Percentiles rank a stretch among this genome's conserved stretches.
phyloP scores from a whole-genome alignment of 2,888 invertebrate species.

The Pachycephus smyrnensis region DNA sequence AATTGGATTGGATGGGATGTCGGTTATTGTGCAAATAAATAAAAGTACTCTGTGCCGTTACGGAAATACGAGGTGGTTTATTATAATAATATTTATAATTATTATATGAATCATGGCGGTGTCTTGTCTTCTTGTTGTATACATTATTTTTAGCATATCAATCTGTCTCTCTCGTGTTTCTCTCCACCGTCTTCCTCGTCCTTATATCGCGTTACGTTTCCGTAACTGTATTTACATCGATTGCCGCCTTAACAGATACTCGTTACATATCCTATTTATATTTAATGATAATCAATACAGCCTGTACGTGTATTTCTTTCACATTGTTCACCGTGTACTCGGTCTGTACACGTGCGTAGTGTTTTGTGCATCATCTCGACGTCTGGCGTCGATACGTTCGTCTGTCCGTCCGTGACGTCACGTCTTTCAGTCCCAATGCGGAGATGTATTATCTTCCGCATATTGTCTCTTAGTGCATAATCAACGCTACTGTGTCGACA shows the following conservation, averaged over 20 bases:
- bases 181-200: slow-evolving; percentile 16
- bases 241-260: slow-evolving; percentile 55
- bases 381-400: neutral
- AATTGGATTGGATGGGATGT: neutral
- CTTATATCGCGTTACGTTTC: slow-evolving; percentile 26
- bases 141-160: slow-evolving; percentile 25
- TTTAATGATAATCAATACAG: slow-evolving; percentile 53
- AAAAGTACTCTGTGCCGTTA: slow-evolving; percentile 33
- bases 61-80: slow-evolving; percentile 67
- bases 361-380: neutral
- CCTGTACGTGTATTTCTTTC: slow-evolving; percentile 12
- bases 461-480: neutral
- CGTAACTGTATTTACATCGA: slow-evolving; percentile 60
- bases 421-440: neutral
- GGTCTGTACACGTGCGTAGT: neutral
- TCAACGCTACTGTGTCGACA: neutral
- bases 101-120: slow-evolving; percentile 56
- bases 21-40: neutral
- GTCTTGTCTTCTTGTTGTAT: slow-evolving; percentile 36
- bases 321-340: slow-evolving; percentile 1
- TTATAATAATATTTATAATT: slow-evolving; percentile 66
- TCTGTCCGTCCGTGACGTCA: neutral
- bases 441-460: neutral
- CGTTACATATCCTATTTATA: slow-evolving; percentile 56
- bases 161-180: slow-evolving; percentile 25